These are phyloP conservation scores for Heterodera filipjevi DNA, from an alignment of 2,888 invertebrate genomes.

Conservation along the genomic window DNA sequence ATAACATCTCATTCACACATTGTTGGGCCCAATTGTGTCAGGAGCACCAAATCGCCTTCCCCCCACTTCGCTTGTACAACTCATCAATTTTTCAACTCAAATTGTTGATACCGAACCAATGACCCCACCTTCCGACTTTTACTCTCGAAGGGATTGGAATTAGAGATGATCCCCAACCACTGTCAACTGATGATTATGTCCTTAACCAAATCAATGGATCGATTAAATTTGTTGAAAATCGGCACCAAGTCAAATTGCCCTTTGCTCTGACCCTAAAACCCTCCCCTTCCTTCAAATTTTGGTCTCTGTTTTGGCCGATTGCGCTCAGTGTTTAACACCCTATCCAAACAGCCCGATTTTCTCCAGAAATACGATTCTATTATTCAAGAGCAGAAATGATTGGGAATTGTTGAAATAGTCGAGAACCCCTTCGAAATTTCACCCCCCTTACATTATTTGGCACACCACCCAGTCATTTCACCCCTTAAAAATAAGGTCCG, in stretches of 20 bases:
- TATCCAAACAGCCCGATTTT: neutral
- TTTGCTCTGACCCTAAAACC: neutral
- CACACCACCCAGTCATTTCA: neutral
- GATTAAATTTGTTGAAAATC: neutral
- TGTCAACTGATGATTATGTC: neutral
- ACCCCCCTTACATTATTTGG: neutral
- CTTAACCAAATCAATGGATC: neutral
- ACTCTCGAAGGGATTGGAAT: conserved; percentile 10
- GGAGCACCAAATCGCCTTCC: no score
- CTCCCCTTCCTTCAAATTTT: conserved; percentile 17
- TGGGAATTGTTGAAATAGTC: conserved; percentile 42
- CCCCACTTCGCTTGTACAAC: neutral
- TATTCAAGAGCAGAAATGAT: conserved; percentile 39
- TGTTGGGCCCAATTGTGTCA: neutral
- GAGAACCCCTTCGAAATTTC: neutral
- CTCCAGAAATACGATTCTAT: conserved; percentile 33
- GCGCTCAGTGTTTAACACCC: neutral
- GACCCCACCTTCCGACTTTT: no score
- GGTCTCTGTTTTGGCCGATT: conserved; percentile 10
- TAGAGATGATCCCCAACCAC: neutral
- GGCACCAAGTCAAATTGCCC: conserved; percentile 1
- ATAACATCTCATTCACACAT: neutral
- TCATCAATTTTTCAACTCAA: neutral
- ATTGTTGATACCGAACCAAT: no score
- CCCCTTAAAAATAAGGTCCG: neutral